Conservation (phyloP, 1,140 invertebrate genomes). For the Hyles vespertilio region DNA sequence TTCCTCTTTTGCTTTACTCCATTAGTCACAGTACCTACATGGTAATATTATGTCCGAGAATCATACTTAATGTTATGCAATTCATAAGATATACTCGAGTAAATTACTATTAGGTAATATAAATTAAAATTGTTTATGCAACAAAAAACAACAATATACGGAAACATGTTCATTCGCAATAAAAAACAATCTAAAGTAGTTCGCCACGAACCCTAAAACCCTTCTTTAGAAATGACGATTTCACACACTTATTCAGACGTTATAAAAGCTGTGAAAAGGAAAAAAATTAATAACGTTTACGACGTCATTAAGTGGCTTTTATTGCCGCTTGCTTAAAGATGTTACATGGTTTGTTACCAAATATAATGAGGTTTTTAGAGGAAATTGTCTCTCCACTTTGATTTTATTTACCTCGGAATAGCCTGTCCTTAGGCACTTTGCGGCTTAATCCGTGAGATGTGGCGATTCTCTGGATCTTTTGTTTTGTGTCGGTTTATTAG, state of each 20-base stretch:
- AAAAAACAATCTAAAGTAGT: no score
- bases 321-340: slow-evolving; percentile 22
- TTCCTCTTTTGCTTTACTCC: no score
- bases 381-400: slow-evolving; percentile 13
- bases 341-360: slow-evolving; percentile 18
- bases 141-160: no score
- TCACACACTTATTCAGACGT: slow-evolving; percentile 2
- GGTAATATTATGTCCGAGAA: no score
- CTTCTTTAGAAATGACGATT: neutral
- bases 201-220: no score
- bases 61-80: no score
- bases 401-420: slow-evolving; percentile 12
- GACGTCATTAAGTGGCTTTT: slow-evolving; percentile 24
- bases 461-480: neutral
- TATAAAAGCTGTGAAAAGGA: neutral
- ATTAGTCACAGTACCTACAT: no score
- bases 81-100: no score
- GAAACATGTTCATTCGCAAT: no score
- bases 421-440: slow-evolving; percentile 4
- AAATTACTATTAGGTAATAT: no score
- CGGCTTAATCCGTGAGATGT: neutral
- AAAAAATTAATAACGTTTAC: slow-evolving; percentile 20
- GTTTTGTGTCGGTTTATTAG: no score
- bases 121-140: no score
- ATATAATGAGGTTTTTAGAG: slow-evolving; percentile 15